phyloP scores from a whole-genome alignment of 92 coral and sea anemone species.

The Porites evermanni region DNA sequence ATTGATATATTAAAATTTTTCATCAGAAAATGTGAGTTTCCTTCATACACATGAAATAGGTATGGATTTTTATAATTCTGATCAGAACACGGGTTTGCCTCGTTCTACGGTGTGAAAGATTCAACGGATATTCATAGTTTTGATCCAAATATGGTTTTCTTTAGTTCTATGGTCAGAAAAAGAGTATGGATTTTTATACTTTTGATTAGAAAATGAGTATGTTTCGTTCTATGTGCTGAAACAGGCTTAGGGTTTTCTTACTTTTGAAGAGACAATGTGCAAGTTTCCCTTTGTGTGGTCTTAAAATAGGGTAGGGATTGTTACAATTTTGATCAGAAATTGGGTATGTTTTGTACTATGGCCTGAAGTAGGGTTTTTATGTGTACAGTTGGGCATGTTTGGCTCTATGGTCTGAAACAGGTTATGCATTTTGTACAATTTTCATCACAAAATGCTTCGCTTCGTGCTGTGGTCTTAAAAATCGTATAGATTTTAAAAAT shows the following conservation, averaged over 20 bases:
- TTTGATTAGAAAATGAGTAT: neutral
- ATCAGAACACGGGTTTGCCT: neutral
- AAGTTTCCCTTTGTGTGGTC: neutral
- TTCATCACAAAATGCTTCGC: no score
- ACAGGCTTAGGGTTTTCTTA: neutral
- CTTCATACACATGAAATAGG: neutral
- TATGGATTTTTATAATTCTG: neutral
- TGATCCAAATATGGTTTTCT: no score
- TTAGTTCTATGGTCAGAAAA: no score
- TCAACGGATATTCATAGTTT: no score
- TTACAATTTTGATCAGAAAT: neutral
- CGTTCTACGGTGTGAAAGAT: neutral
- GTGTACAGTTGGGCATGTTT: neutral
- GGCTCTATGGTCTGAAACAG: neutral
- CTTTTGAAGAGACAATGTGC: neutral
- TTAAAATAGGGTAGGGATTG: neutral
- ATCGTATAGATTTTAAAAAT: no score
- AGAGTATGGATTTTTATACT: no score
- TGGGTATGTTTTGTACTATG: no score
- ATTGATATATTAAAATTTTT: neutral
- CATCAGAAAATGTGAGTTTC: neutral
- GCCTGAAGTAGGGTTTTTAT: no score
- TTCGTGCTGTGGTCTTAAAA: no score
- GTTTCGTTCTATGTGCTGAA: neutral
- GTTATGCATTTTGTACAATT: no score